Conservation (phyloP, 2,113 vertebrate species). For the Piliocolobus tephrosceles region DNA sequence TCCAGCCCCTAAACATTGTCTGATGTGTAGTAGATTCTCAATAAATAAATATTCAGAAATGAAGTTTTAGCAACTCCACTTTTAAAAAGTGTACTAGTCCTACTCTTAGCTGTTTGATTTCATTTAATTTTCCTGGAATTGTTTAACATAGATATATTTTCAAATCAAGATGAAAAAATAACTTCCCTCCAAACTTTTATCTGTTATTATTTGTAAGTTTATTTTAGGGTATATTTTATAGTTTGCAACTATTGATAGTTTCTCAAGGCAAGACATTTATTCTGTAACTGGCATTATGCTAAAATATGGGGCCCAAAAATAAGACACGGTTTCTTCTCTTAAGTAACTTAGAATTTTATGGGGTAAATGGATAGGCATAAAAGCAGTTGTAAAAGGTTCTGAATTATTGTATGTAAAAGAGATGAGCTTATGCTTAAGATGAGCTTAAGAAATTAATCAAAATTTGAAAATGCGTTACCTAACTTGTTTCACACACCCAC, state of each 20-base stretch:
- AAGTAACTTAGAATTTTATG: not conserved
- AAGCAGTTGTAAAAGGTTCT: not conserved
- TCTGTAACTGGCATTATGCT: not conserved
- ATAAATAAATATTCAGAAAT: not conserved
- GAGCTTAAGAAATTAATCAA: not conserved
- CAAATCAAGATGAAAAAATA: not conserved
- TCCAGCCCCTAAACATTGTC: not conserved
- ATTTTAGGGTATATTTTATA: not conserved
- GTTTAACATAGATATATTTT: constrained; percentile 25
- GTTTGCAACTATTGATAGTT: not conserved
- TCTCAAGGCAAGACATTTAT: not conserved
- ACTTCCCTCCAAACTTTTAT: not conserved
- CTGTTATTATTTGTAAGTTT: not conserved
- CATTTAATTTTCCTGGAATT: not conserved
- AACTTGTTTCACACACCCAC: not conserved
- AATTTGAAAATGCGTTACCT: not conserved
- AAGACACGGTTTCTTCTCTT: not conserved
- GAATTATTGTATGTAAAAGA: not conserved
- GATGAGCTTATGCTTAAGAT: not conserved
- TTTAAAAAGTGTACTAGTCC: not conserved
- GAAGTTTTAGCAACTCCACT: not conserved
- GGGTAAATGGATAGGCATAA: not conserved
- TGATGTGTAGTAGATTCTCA: not conserved
- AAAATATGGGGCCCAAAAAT: not conserved
- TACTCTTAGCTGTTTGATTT: not conserved